Base-by-base conservation (phyloP, 1,140 invertebrate genomes). In the Leptopilina clavipes region DNA sequence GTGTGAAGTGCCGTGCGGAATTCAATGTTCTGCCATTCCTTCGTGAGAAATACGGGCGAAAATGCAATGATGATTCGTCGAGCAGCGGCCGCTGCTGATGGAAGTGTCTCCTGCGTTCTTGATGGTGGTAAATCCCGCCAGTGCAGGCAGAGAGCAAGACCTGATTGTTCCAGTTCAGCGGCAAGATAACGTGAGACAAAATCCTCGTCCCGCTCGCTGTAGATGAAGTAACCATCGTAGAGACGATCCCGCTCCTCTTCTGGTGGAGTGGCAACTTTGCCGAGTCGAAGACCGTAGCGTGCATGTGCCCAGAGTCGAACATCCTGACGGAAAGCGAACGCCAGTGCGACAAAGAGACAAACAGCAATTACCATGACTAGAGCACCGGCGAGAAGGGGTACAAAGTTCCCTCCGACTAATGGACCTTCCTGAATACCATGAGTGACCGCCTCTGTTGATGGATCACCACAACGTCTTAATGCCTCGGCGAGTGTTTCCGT, bases 161-260 rank as follows among this genome's bases (percentile, higher is more conserved):
- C 93, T 11, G 92, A 92, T 79, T 94, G 93, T 86, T 98, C 96
- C 74, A 98, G 89, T 82, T 95, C 94, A 0, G 95, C 92, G 18
- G 95, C 94, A 43, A 97, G 92, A 76, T 94, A 94, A 83, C 95
- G 92, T 14, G 94, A 92, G 5, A 96, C 94, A 81, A 97, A 95
- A 79, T 95, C 93, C 70, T 95, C 94, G 89, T 97, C 96, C 87
- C 96, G 94, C 81, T 95, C 94, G 89, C 95, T 96, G 91, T 97
- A 97, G 76, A 96, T 94, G 85, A 97, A 92, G 88, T 97, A 97
- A 56, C 95, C 96, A 85, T 97, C 96, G 88, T 96, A 97, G 43
- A 96, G 91, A 75, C 95, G 93, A 85, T 95, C 95, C 43, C 93
- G 92, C 84, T 95, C 94, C 70, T 92, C 91, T 74, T 93, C 92